Evolutionary conservation across 92 coral and sea anemone species (phyloP), one percentile per base, ranked within the genome.

Genomic region (Paramuricea clavata): DNA sequence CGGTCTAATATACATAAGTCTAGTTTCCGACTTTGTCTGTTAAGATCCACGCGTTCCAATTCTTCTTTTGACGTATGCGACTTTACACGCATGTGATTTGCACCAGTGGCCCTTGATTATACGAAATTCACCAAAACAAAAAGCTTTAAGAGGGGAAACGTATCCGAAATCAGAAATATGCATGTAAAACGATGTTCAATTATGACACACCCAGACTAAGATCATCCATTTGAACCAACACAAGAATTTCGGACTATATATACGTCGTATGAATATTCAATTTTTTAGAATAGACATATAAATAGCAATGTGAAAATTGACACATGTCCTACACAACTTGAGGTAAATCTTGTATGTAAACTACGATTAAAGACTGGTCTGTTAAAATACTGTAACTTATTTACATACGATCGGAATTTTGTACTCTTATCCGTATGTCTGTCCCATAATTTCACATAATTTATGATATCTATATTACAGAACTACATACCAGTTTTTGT

Each of bases 401-500:
- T 21, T 54, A 21, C 27, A 21, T 54, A 54, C 23, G 62, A 54
- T 54, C 62, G 11, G 27, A 16, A 6, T 6, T 15, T 47, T 47
- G 54, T 47, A 17, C 54, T 47, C 54, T 15, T 47, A 47, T 47
- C 54, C 13, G 16, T 10, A 47, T 47, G 19, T 47, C 54, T 8
- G 54, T 47, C 13, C 13, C 19, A 47, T 10, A 15, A 47, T 47
- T 47, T 47, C 54, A 17, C 54, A 10, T 10, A 47, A 47, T 3
- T 22, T 6, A n/a, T n/a, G n/a, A n/a, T 22, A 60, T 60, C 10
- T 60, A 3, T 60, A 60, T 60, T 23, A 28, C 23, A 47, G 19
- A 10, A 65, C 39, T 13, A 31, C 72, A 65, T 26, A 65, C 72
- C 72, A 65, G 21, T 65, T 65, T 26, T 28, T 65, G 72, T 16